Percentiles rank a stretch among this genome's conserved stretches.
These are phyloP conservation scores for Luidia sarsii DNA, from an alignment of 53 echinoderm and acorn worm genomes.

Conservation along the genomic window DNA sequence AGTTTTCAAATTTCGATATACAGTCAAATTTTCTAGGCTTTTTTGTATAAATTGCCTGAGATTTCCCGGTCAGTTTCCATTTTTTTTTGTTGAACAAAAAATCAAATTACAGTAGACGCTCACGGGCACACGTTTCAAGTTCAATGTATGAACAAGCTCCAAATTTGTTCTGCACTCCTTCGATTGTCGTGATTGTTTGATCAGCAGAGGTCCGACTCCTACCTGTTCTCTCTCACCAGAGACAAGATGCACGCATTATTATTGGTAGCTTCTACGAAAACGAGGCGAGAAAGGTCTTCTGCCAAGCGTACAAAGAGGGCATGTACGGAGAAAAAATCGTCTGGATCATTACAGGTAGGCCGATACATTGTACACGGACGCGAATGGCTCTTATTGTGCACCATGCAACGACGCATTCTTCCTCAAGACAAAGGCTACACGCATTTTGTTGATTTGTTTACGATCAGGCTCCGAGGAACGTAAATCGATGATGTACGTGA, in stretches of 20 bases:
- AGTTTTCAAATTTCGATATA: too few relatives aligned
- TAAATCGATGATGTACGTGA: too few relatives aligned
- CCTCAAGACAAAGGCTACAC: too few relatives aligned
- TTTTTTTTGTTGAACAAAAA: background rate
- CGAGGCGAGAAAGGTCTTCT: conserved; percentile 78
- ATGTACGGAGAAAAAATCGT: conserved; percentile 84
- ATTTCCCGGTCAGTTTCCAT: too few relatives aligned
- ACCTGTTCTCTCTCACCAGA: conserved; percentile 22
- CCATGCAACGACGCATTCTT: background rate
- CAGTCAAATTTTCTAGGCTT: too few relatives aligned
- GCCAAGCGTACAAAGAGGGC: conserved; percentile 70
- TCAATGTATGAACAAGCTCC: background rate
- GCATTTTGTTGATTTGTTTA: background rate
- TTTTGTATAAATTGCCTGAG: too few relatives aligned
- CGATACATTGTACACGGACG: too few relatives aligned
- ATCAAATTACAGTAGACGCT: too few relatives aligned
- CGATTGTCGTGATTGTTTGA: background rate
- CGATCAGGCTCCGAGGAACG: too few relatives aligned
- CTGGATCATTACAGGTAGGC: conserved; percentile 86
- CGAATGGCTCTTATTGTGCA: background rate
- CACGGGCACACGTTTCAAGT: too few relatives aligned
- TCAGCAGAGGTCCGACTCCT: background rate
- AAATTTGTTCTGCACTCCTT: background rate
- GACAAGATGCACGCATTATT: conserved; percentile 74
- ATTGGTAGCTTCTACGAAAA: conserved; percentile 84